Base-by-base conservation (phyloP, 2,797 vertebrate species). In the Gymnopithys bicolor region DNA sequence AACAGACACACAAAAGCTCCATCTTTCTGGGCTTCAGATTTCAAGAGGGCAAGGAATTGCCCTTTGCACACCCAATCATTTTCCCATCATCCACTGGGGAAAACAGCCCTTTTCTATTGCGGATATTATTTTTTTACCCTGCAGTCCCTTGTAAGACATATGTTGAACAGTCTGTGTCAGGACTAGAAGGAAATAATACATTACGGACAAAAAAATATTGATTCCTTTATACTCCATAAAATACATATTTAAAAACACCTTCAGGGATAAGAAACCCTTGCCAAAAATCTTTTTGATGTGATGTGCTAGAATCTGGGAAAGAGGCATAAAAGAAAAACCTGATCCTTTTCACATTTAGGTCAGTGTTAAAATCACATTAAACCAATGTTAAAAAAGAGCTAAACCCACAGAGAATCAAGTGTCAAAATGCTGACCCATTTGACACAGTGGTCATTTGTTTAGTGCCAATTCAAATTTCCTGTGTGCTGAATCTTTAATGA, bases 171-270 rank as follows among this genome's bases (percentile, higher is more conserved):
- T 95, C 62, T 76, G 46, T 93, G 86, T 94, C 94, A 92, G 74
- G 83, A 80, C 56, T 69, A 96, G 90, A 53, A 96, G 82, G 86
- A 84, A 93, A 89, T 91, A 84, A 93, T 85, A 93, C 48, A 83
- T 88, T 88, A 81, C 0, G 1, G 82, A 86, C 21, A 92, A 88
- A 93, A 94, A 84, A 45, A 28, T 11, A 53, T 53, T 4, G n/a
- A 93, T 95, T 95, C 45, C 66, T 93, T 96, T 96, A 87, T 90
- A 76, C 22, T 88, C 82, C 68, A 92, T 94, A 94, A 96, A 94
- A 93, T 95, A 94, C 68, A 86, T 88, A 92, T 84, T 96, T 94
- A 73, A 82, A 95, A 96, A 90, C 83, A 97, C 70, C 91, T 96
- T 76, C 88, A 95, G 93, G 52, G 92, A 49, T 88, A 88, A 97